Base-by-base conservation (phyloP, 2,113 vertebrate genomes). In the Paramisgurnus dabryanus region DNA sequence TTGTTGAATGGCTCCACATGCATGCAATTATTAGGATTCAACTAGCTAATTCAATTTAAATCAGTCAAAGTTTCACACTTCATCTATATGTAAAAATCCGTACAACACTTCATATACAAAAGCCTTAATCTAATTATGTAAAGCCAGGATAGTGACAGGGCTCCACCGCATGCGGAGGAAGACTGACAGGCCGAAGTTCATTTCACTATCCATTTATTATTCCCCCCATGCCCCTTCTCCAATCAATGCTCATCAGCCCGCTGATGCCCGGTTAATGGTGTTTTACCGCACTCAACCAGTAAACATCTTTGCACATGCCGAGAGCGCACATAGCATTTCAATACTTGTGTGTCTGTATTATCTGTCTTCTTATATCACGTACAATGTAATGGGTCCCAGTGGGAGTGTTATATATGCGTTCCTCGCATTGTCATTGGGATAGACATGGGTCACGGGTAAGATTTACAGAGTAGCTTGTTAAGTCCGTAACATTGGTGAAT, bases 221-320 rank as follows among this genome's bases (percentile, higher is more conserved):
- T 65, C 80, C 63, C 80, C 84, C 79, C 85, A 83, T 68, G 79
- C 85, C 88, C 82, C 80, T 65, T 50, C 79, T 89, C 81, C 81
- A 90, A 88, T 88, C 74, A 76, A 68, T 85, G 86, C 84, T 87
- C 82, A 89, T 90, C 88, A 87, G 81, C 78, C 81, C 80, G 86
- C 85, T 92, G 89, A 90, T 91, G 86, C 86, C 86, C 81, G 65
- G 78, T 89, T 55, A 76, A 84, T 64, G 72, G 81, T 60, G 80
- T 81, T 87, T 73, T 79, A 88, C 87, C 81, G 76, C 15, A 7
- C 57, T 82, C 78, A 80, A 78, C 82, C 63, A 74, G 83, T 88
- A 90, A 89, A 92, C 84, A 89, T 81, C 45, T 85, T 86, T 85
- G 89, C 84, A 79, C 81, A 89, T 92, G 89, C 88, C 88, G 80